phyloP scores from a whole-genome alignment of 37 sponge, comb jelly and placozoan species.

The Haliclona indistincta region DNA sequence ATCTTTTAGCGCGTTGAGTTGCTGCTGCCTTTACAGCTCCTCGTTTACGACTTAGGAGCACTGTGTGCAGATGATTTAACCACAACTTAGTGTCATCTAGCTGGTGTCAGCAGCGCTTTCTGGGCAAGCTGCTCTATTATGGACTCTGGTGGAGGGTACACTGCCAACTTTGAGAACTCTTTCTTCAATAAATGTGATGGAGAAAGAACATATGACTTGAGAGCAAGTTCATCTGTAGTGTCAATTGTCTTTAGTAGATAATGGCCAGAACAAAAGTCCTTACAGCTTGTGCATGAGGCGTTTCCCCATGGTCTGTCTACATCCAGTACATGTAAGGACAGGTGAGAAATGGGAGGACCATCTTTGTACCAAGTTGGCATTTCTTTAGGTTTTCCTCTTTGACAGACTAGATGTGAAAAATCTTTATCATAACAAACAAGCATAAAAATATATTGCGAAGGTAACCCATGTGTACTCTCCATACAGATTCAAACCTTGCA shows the following conservation, averaged over 20 bases:
- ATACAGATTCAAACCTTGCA: conserved; percentile 25
- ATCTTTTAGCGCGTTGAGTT: conserved; percentile 22
- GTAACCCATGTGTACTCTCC: conserved; percentile 20
- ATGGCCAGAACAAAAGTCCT: conserved; percentile 16
- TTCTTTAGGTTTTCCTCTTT: not conserved
- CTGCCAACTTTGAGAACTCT: not conserved
- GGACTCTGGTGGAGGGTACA: not conserved
- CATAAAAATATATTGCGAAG: conserved; percentile 20
- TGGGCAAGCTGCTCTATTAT: conserved; percentile 7
- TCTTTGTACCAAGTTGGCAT: not conserved
- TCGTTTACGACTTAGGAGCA: conserved; percentile 29
- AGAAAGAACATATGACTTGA: not conserved
- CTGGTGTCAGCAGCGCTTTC: conserved; percentile 23
- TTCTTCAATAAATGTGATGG: not conserved
- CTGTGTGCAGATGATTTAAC: conserved; percentile 44
- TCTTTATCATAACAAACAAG: conserved; percentile 16
- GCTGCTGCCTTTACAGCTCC: conserved; percentile 58
- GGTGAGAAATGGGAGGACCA: not conserved
- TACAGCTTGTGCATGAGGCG: not conserved
- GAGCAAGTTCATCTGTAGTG: not conserved
- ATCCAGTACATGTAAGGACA: conserved; percentile 10
- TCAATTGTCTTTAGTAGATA: not conserved
- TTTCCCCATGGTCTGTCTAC: not conserved
- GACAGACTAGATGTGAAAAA: conserved; percentile 25
- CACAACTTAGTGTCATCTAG: conserved; percentile 34